These are phyloP conservation scores for Pelobates cultripes DNA, from an alignment of 2,797 vertebrate genomes.

Conservation along the genomic window DNA sequence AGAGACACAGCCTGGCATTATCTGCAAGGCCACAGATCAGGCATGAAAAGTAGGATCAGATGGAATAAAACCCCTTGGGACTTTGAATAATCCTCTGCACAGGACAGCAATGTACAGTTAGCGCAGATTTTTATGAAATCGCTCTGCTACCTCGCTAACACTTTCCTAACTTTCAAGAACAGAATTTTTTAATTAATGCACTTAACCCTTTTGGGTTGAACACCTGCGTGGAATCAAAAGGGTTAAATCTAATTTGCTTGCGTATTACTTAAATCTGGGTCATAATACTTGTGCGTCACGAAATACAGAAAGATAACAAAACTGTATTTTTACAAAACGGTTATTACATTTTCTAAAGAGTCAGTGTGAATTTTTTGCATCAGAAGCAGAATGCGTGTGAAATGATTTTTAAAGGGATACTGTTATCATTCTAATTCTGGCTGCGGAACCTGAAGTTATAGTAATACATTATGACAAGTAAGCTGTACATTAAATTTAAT, in stretches of 20 bases:
- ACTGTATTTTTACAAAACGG: no score
- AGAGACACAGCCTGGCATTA: constrained; percentile 83
- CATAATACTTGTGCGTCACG: no score
- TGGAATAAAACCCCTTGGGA: constrained; percentile 74
- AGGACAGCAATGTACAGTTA: constrained; percentile 62
- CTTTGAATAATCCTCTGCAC: constrained; percentile 75
- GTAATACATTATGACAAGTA: no score
- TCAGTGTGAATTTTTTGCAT: no score
- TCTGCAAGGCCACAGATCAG: constrained; percentile 92
- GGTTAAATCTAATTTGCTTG: no score
- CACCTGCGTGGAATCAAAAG: background rate
- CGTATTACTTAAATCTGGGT: no score
- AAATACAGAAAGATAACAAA: background rate
- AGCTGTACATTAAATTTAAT: no score
- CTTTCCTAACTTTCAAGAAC: constrained; percentile 4
- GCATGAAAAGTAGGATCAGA: constrained; percentile 91
- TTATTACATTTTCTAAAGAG: no score
- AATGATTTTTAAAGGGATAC: no score
- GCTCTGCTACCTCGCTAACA: background rate
- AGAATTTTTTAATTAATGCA: background rate
- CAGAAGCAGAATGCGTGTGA: no score
- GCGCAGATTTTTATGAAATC: constrained; percentile 23
- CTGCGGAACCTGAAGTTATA: no score
- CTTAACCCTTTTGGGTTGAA: background rate
- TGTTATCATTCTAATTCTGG: no score